phyloP scores from a whole-genome alignment of 2,888 invertebrate species.

The Nezara viridula region DNA sequence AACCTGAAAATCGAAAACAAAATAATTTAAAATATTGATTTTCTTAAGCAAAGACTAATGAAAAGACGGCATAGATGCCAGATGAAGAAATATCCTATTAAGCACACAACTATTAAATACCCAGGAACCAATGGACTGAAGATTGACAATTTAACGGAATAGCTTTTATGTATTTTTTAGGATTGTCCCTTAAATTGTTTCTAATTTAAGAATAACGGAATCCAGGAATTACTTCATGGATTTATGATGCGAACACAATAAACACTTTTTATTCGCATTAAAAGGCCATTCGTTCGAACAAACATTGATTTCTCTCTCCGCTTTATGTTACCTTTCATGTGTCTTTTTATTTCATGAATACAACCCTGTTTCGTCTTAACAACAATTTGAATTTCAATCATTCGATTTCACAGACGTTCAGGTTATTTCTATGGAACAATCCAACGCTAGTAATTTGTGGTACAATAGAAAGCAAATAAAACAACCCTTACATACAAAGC shows the following conservation, averaged over 20 bases:
- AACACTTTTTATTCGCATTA: not conserved
- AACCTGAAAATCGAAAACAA: too few species aligned
- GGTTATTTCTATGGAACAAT: not conserved
- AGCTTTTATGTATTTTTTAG: not conserved
- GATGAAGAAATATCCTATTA: not conserved
- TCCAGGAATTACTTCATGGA: too few species aligned
- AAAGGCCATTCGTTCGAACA: not conserved
- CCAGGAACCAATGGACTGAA: not conserved
- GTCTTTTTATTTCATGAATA: not conserved
- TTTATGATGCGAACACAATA: not conserved
- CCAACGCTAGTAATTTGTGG: not conserved
- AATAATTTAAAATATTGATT: too few species aligned
- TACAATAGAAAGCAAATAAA: not conserved
- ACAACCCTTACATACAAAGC: not conserved
- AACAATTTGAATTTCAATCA: not conserved
- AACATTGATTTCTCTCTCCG: not conserved
- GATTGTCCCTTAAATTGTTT: not conserved
- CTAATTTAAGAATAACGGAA: not conserved
- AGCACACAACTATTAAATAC: not conserved
- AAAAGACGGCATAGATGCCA: too few species aligned
- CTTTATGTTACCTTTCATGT: too few species aligned
- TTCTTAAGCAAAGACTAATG: too few species aligned
- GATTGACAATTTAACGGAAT: not conserved
- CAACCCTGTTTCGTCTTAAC: not conserved
- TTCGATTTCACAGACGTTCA: not conserved